Conservation (phyloP, 2,888 invertebrate species). For the Acanthosoma haemorrhoidale region DNA sequence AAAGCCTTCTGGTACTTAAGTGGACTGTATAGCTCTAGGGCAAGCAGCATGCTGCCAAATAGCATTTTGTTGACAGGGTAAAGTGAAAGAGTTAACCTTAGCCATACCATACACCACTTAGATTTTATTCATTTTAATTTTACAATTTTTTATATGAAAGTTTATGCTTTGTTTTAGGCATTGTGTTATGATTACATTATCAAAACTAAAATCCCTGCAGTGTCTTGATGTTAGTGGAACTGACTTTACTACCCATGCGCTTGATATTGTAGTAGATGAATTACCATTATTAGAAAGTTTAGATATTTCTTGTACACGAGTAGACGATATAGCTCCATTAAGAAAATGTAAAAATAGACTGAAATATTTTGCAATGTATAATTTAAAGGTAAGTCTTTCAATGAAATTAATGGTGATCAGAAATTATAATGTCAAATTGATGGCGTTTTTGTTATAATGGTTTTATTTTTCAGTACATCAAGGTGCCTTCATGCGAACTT, state of each 20-base stretch:
- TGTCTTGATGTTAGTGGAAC: conserved; percentile 61
- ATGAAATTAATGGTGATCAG: background rate
- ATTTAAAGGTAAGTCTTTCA: conserved; percentile 50
- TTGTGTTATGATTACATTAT: conserved; percentile 56
- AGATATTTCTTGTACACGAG: conserved; percentile 60
- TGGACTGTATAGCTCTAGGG: too few relatives aligned
- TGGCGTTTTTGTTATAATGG: background rate
- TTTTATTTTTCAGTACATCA: conserved; percentile 39
- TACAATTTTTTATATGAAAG: too few relatives aligned
- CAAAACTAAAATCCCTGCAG: conserved; percentile 56
- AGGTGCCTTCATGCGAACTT: conserved; percentile 44
- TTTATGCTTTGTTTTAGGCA: conserved; percentile 46
- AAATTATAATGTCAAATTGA: background rate
- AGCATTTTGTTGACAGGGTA: too few relatives aligned
- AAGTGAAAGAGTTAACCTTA: too few relatives aligned
- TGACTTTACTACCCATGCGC: conserved; percentile 60
- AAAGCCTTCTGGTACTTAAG: too few relatives aligned
- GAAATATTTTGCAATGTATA: conserved; percentile 56
- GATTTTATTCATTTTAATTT: too few relatives aligned
- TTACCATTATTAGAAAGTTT: conserved; percentile 57
- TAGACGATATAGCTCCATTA: conserved; percentile 58
- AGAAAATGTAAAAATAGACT: conserved; percentile 54
- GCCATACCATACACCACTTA: too few relatives aligned
- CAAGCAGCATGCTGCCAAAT: too few relatives aligned
- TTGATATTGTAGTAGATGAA: conserved; percentile 61